Percentiles rank a stretch among this genome's conserved stretches.
Evolutionary conservation across 2,113 vertebrate genomes (phyloP).

Genomic region (Aldabrachelys gigantea): DNA sequence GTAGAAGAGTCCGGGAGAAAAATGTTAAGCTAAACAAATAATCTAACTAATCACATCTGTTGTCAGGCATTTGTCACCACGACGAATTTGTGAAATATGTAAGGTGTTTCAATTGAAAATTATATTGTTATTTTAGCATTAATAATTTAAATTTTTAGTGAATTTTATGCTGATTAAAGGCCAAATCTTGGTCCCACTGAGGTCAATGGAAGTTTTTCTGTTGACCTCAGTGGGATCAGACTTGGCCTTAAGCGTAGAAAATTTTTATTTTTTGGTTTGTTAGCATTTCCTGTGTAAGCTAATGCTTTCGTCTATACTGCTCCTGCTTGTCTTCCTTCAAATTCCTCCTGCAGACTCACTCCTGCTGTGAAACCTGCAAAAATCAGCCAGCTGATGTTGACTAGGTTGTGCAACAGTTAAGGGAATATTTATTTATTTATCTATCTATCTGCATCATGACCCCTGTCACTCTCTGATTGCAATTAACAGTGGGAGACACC

Average conservation of each 20-base stretch:
- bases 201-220: not conserved
- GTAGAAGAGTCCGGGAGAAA: slow-evolving; percentile 17
- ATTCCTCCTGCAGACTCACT: not conserved
- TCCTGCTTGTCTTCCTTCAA: not conserved
- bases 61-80: slow-evolving; percentile 34
- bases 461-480: not conserved
- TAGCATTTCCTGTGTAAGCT: not conserved
- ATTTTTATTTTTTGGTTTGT: not conserved
- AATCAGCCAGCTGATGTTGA: not conserved
- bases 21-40: slow-evolving; percentile 12
- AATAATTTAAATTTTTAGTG: not conserved
- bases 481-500: not conserved
- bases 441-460: accelerated
- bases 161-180: not conserved
- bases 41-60: not conserved
- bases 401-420: accelerated
- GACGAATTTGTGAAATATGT: slow-evolving; percentile 8
- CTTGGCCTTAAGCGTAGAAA: not conserved
- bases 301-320: not conserved
- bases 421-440: not conserved
- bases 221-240: not conserved
- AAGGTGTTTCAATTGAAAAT: not conserved
- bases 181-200: slow-evolving; percentile 1
- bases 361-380: not conserved
- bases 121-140: not conserved